A percentile compares a stretch with the other conserved stretches of the same genome.
These are phyloP conservation scores for Apis laboriosa DNA, from an alignment of 1,140 invertebrate genomes.

Conservation along the genomic window DNA sequence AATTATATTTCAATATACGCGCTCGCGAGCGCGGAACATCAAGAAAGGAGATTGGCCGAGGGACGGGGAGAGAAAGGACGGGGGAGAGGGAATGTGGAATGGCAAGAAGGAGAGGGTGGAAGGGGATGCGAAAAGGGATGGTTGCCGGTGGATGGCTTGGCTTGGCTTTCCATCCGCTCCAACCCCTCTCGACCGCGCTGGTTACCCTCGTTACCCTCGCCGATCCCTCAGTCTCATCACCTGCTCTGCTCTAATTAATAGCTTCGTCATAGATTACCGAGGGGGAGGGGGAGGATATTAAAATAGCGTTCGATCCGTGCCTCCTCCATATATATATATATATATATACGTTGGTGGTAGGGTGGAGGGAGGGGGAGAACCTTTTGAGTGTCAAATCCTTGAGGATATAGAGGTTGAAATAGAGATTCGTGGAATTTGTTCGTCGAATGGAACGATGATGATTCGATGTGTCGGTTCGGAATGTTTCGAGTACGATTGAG, in stretches of 20 bases:
- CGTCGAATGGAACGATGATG: background rate
- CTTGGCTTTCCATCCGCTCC: slow-evolving; percentile 6
- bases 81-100: background rate
- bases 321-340: too few relatives aligned
- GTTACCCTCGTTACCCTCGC: slow-evolving; percentile 57
- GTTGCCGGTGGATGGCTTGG: slow-evolving; percentile 5
- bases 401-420: background rate
- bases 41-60: slow-evolving; percentile 56
- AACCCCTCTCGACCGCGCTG: slow-evolving; percentile 54
- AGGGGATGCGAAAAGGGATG: slow-evolving; percentile 49
- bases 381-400: background rate
- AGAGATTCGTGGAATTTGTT: background rate
- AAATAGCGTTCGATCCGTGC: slow-evolving; percentile 41
- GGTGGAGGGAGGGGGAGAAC: background rate
- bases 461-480: too few relatives aligned
- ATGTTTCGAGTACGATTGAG: too few relatives aligned
- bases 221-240: slow-evolving; percentile 47
- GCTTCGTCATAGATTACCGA: slow-evolving; percentile 60
- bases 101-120: background rate
- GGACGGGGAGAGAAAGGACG: slow-evolving; percentile 39
- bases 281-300: slow-evolving; percentile 46
- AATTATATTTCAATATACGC: slow-evolving; percentile 74
- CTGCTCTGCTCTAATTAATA: slow-evolving; percentile 62
- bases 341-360: too few relatives aligned
- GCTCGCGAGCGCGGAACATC: slow-evolving; percentile 51